A percentile compares a stretch with the other conserved stretches of the same genome.
These are phyloP conservation scores for Armadillidium nasatum DNA, from an alignment of 1,140 invertebrate species.

Conservation along the genomic window DNA sequence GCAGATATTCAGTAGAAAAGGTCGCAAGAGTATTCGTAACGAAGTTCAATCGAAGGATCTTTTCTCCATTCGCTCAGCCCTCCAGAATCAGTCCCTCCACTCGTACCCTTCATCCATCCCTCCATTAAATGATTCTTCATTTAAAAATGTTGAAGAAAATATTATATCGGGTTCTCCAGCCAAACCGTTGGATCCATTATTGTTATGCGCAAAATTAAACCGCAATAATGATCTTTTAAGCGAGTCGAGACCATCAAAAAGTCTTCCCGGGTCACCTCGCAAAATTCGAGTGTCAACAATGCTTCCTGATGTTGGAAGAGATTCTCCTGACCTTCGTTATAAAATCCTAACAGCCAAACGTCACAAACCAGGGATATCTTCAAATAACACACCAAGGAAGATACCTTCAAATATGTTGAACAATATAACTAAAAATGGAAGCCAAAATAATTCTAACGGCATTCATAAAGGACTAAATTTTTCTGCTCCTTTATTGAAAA, in stretches of 20 bases:
- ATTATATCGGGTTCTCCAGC: no score
- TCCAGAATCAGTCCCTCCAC: slow-evolving; percentile 41
- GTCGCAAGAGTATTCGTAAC: slow-evolving; percentile 30
- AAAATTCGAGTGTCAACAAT: slow-evolving; percentile 42
- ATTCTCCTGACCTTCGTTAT: slow-evolving; percentile 41
- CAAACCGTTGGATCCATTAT: slow-evolving; percentile 21
- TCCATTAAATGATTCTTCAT: slow-evolving; percentile 9
- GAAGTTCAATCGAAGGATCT: slow-evolving; percentile 35
- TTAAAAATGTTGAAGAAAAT: no score
- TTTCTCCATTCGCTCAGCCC: slow-evolving; percentile 37
- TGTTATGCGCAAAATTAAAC: slow-evolving; percentile 37
- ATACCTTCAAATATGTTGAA: no score
- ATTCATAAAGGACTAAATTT: neutral
- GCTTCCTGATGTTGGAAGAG: slow-evolving; percentile 41
- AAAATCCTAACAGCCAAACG: neutral
- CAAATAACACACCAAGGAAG: neutral
- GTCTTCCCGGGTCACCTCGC: slow-evolving; percentile 38
- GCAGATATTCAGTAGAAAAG: slow-evolving; percentile 29
- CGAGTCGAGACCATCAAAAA: slow-evolving; percentile 37
- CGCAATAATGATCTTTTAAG: slow-evolving; percentile 29
- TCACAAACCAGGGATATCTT: neutral
- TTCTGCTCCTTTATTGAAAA: neutral
- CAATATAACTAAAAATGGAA: no score
- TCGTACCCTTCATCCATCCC: slow-evolving; percentile 42
- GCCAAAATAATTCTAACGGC: no score